Evolutionary conservation across 2,797 vertebrate species (phyloP).

Genomic region (Sebastes iracundus): DNA sequence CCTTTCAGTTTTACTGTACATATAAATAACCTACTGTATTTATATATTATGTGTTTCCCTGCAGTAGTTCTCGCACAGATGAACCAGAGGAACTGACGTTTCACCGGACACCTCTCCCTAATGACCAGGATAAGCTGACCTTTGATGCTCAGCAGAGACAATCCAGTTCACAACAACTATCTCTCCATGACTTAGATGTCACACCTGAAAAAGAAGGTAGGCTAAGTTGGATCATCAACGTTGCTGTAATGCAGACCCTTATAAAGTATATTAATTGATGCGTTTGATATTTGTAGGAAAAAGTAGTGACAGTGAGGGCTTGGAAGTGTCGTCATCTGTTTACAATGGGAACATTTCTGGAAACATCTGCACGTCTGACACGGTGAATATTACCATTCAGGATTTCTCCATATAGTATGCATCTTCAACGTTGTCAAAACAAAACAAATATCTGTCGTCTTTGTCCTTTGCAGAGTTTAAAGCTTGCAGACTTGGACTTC

Average conservation of each 20-base stretch:
- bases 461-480: constrained; percentile 72
- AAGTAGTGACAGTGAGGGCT: constrained; percentile 37
- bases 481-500: constrained; percentile 71
- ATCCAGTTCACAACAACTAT: constrained; percentile 5
- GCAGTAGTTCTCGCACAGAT: constrained; percentile 53
- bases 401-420: background rate
- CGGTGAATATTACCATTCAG: constrained; percentile 28
- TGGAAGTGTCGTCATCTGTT: constrained; percentile 51
- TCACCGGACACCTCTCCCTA: constrained; percentile 5
- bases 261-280: background rate
- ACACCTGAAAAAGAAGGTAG: constrained; percentile 68
- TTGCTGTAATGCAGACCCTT: background rate
- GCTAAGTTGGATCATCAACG: background rate
- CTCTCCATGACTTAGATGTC: constrained; percentile 32
- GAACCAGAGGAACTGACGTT: constrained; percentile 49
- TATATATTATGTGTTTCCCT: background rate
- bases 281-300: constrained; percentile 53
- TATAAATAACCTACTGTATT: background rate
- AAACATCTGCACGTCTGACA: constrained; percentile 47
- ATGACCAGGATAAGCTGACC: constrained; percentile 18
- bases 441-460: background rate
- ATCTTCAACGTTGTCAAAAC: background rate
- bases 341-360: constrained; percentile 50
- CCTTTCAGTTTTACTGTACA: background rate
- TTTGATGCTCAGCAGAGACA: constrained; percentile 36